Evolutionary conservation across 2,797 vertebrate genomes (phyloP).

Genomic region (Cuculus canorus): DNA sequence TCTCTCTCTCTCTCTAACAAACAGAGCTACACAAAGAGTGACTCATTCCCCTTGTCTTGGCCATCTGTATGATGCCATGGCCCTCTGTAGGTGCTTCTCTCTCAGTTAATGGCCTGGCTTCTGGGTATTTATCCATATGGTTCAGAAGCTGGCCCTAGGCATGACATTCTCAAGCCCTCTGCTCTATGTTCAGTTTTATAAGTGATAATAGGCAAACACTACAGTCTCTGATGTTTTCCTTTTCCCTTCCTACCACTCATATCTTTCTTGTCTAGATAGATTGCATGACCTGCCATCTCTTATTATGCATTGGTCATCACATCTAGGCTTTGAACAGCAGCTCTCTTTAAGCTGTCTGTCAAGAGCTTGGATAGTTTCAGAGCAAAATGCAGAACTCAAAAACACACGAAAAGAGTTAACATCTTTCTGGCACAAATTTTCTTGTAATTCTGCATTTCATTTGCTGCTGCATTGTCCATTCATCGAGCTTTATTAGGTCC

Average conservation of each 20-base stretch:
- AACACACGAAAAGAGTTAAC: not conserved
- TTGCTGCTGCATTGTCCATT: not conserved
- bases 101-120: not conserved
- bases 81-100: not conserved
- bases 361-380: not conserved
- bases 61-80: not conserved
- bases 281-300: not conserved
- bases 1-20: not conserved
- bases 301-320: not conserved
- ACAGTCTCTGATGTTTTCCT: not conserved
- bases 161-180: not conserved
- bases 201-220: not conserved
- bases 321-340: not conserved
- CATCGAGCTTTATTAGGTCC: constrained; percentile 1
- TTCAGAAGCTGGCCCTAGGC: not conserved
- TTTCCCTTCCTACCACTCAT: not conserved
- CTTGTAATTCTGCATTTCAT: not conserved
- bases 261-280: not conserved
- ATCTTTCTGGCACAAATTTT: not conserved
- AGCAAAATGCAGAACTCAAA: not conserved
- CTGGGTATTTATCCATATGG: not conserved
- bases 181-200: not conserved
- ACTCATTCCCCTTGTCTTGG: not conserved
- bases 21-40: not conserved
- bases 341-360: not conserved